Evolutionary conservation across 2,797 vertebrate genomes (phyloP).

Genomic region (Leptoclinus maculatus): DNA sequence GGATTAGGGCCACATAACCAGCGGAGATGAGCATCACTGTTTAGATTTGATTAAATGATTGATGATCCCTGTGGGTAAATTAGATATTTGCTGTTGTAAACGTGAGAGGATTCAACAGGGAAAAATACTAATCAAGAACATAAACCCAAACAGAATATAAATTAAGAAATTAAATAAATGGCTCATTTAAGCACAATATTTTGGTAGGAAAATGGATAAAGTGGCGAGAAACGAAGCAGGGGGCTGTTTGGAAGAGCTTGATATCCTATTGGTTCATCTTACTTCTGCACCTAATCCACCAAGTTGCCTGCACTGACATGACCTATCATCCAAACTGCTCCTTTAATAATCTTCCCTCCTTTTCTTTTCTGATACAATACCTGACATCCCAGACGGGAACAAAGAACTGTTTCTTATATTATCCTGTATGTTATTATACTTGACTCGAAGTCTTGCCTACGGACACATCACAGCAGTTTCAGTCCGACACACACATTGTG

Average conservation of each 20-base stretch:
- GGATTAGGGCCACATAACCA: conserved; percentile 29
- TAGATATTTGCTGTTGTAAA: conserved; percentile 21
- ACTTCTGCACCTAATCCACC: neutral
- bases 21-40: conserved; percentile 9
- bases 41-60: conserved; percentile 47
- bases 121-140: neutral
- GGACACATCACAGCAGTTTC: no score
- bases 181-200: neutral
- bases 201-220: neutral
- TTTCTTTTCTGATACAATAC: neutral
- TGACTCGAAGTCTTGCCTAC: no score
- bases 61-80: conserved; percentile 35
- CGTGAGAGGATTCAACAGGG: neutral
- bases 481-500: no score
- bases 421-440: no score
- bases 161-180: conserved; percentile 6
- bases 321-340: neutral
- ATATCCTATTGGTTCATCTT: neutral
- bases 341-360: neutral
- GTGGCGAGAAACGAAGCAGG: neutral
- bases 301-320: neutral
- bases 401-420: neutral
- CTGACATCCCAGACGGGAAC: neutral
- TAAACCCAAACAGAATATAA: conserved; percentile 8
- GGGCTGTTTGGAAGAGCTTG: neutral